Evolutionary conservation across 2,888 invertebrate genomes (phyloP).

Genomic region (Drosophila kambysellisi): DNA sequence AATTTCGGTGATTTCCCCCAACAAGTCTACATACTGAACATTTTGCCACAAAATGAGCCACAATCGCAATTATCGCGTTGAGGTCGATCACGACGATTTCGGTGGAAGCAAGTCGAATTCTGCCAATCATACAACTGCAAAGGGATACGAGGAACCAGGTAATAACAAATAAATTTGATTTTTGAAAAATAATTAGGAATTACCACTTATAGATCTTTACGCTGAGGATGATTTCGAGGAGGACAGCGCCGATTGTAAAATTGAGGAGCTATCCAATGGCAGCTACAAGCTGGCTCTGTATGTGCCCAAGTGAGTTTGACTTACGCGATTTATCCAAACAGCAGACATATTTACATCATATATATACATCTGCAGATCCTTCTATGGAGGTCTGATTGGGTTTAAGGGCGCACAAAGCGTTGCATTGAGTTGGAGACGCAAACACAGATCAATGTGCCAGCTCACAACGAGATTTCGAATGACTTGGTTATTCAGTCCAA

Average conservation of each 20-base stretch:
- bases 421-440: constrained; percentile 92
- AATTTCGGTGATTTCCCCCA: constrained; percentile 9
- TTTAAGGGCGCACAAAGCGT: constrained; percentile 90
- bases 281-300: constrained; percentile 87
- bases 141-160: constrained; percentile 74
- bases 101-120: constrained; percentile 72
- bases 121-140: constrained; percentile 39
- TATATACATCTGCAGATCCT: constrained; percentile 51
- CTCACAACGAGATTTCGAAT: constrained; percentile 86
- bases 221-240: constrained; percentile 82
- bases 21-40: not conserved
- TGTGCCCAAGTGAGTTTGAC: constrained; percentile 87
- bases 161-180: not conserved
- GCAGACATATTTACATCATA: not conserved
- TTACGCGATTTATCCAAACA: not conserved
- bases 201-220: constrained; percentile 74
- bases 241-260: constrained; percentile 85
- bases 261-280: constrained; percentile 86
- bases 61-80: constrained; percentile 89
- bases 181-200: not conserved
- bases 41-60: constrained; percentile 85
- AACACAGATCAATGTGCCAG: constrained; percentile 91
- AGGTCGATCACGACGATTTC: constrained; percentile 85
- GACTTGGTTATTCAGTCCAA: constrained; percentile 87
- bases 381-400: constrained; percentile 90